Evolutionary conservation across 1,140 invertebrate genomes (phyloP).

Genomic region (Teleogryllus occipitalis): DNA sequence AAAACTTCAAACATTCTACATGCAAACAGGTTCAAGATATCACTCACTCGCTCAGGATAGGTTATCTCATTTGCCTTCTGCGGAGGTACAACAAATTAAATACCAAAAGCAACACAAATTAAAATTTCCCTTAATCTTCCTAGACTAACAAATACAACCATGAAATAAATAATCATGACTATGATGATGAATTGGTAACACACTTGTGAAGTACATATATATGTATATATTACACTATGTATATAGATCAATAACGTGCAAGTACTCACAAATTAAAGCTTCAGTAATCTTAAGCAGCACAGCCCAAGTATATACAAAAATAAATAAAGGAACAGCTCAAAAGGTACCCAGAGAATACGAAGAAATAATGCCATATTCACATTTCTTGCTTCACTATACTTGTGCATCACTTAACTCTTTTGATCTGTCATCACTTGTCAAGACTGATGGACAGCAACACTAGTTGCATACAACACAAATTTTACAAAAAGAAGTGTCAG

Average conservation of each 20-base stretch:
- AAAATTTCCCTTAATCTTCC: neutral
- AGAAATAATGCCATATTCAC: neutral
- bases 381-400: neutral
- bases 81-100: neutral
- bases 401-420: too few species aligned
- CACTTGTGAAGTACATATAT: neutral
- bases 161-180: neutral
- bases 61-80: neutral
- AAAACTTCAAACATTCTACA: conserved; percentile 5
- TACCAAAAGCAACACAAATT: neutral
- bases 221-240: neutral
- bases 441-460: too few species aligned
- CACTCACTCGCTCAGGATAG: neutral
- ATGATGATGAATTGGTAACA: neutral
- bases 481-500: too few species aligned
- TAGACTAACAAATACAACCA: neutral
- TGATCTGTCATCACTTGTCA: too few species aligned
- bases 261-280: neutral
- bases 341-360: neutral
- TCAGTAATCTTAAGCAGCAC: neutral
- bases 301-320: neutral
- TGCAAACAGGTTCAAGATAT: conserved; percentile 4
- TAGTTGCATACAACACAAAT: too few species aligned
- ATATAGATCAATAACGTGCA: neutral
- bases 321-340: neutral